phyloP scores from a whole-genome alignment of 1,140 invertebrate species.

The Habropoda laboriosa region DNA sequence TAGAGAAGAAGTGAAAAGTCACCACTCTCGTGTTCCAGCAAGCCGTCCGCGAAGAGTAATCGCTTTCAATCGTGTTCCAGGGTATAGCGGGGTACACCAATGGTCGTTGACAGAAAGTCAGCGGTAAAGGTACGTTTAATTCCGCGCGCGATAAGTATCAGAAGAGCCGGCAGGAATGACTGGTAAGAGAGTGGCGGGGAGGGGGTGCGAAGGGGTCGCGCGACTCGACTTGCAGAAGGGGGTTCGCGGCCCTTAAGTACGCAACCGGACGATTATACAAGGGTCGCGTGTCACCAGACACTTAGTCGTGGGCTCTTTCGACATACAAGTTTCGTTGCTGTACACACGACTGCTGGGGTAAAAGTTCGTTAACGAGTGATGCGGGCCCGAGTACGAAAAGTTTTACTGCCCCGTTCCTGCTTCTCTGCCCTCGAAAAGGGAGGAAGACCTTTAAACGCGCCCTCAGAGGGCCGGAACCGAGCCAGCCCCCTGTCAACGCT shows the following conservation, averaged over 20 bases:
- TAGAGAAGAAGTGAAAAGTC: not conserved
- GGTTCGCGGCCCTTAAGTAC: slow-evolving; percentile 41
- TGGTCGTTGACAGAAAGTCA: slow-evolving; percentile 30
- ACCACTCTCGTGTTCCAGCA: not conserved
- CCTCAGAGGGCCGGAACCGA: not conserved
- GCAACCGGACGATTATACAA: slow-evolving; percentile 69
- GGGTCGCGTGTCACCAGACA: slow-evolving; percentile 74
- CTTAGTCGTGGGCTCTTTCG: slow-evolving; percentile 62
- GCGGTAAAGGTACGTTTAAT: slow-evolving; percentile 50
- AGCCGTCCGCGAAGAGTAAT: slow-evolving; percentile 17
- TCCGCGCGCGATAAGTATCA: slow-evolving; percentile 55
- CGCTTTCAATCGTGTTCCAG: slow-evolving; percentile 29
- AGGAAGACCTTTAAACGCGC: not conserved
- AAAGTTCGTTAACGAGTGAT: slow-evolving; percentile 51
- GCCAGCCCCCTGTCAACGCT: not conserved
- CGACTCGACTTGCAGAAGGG: too few species aligned
- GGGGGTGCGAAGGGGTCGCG: slow-evolving; percentile 2
- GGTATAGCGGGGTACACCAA: not conserved
- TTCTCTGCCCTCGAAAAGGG: not conserved
- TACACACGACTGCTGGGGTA: slow-evolving; percentile 11
- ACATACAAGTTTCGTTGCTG: slow-evolving; percentile 36
- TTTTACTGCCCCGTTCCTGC: not conserved
- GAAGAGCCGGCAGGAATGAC: too few species aligned
- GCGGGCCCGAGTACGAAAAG: slow-evolving; percentile 20
- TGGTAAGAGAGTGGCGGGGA: too few species aligned